Evolutionary conservation across 1,140 invertebrate genomes (phyloP), one percentile per base, ranked within the genome.

Genomic region (Oryzaephilus surinamensis): DNA sequence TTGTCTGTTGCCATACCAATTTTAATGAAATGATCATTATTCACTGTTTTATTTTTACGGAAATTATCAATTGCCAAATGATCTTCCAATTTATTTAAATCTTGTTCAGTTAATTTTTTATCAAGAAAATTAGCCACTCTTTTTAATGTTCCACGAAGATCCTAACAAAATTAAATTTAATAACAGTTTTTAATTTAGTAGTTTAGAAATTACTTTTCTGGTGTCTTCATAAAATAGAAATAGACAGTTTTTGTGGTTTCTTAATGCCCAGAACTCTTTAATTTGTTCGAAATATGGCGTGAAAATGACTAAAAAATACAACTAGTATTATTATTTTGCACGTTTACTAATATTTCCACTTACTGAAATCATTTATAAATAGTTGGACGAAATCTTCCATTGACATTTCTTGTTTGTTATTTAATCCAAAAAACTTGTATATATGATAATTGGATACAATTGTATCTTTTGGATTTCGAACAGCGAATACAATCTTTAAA

Each of bases 201-300:
- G 3, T 8, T 14, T 15, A 2, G 1, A n/a, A 7, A 11, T n/a
- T 24, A 30, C 41, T 30, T 44, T 49, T 3, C 19, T 45, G 17
- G 86, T 74, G 43, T 87, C 77, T 61, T 89, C 84, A 53, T 86
- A 89, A 53, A 82, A 83, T 13, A 86, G 52, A 51, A 84, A 84
- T 0, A 85, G 53, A 32, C 86, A 54, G 55, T 84, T 84, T 5
- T 71, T 64, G 50, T 81, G 61, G 43, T 81, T 40, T 41, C 72
- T 64, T 10, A 64, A 54, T 1, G 69, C 50, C 71, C 77, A 82
- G 0, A 77, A 79, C 64, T 86, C 81, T 48, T 77, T 74, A 0
- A 86, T 48, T 50, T 87, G 82, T 41, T 73, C 70, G 66, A 79
- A 84, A 51, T 67, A 74, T 1, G 83, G 81, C 4, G 8, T 3